Evolutionary conservation across 2,797 vertebrate genomes (phyloP).

Genomic region (Stomatorhinus walkeri): DNA sequence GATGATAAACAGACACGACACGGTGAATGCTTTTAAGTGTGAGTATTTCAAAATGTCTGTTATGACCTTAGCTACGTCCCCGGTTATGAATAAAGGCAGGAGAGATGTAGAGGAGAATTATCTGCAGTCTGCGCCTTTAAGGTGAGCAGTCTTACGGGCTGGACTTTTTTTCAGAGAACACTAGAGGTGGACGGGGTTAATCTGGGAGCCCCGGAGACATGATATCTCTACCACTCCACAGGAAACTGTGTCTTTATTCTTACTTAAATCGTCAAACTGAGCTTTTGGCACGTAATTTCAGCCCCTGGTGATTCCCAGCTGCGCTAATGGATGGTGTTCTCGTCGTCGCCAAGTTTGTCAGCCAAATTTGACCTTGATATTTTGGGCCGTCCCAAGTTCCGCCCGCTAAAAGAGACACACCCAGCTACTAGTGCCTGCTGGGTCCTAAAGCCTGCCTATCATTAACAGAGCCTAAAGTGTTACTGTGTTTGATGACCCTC

Average conservation of each 20-base stretch:
- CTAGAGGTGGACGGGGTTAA: neutral
- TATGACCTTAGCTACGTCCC: neutral
- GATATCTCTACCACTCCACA: neutral
- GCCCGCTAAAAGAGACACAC: neutral
- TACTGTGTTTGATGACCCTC: neutral
- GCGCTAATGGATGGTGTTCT: neutral
- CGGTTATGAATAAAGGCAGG: neutral
- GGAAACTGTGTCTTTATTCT: neutral
- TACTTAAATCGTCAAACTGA: neutral
- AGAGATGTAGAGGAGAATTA: neutral
- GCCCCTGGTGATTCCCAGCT: neutral
- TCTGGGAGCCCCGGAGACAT: neutral
- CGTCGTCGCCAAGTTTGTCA: neutral
- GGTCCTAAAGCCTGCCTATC: neutral
- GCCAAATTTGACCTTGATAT: neutral
- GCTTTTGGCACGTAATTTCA: neutral
- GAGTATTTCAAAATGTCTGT: neutral
- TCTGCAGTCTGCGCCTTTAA: neutral
- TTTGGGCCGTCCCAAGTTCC: neutral
- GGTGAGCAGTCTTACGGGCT: neutral
- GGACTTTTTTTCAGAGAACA: neutral
- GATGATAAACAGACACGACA: neutral
- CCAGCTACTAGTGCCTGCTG: neutral
- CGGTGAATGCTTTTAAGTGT: neutral
- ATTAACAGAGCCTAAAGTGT: neutral